Base-by-base conservation (phyloP, 2,888 invertebrate species). In the Noctua pronuba region DNA sequence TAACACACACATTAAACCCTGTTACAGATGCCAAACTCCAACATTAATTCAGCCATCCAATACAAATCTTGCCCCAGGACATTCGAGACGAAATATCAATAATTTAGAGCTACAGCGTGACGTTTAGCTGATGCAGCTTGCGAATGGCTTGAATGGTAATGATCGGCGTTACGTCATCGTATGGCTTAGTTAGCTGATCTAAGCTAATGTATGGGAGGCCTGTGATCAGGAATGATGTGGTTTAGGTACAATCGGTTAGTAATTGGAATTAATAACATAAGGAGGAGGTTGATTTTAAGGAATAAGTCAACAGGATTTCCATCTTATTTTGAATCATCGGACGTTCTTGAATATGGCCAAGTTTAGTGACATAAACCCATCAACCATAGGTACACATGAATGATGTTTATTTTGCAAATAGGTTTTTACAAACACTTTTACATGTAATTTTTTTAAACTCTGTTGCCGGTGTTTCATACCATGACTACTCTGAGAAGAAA, bases 121-220 rank as follows among this genome's bases (percentile, higher is more conserved):
- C 78, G 21, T 85, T 81, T 52, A n/a, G 86, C 73, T 77, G 82
- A 82, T 62, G 38, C 67, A 65, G 82, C 58, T 13, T n/a, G 55
- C 55, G 66, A 74, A 67, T 44, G 52, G 38, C 74, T 80, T 78
- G 86, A 87, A 83, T 83, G 16, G 71, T 82, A 85, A 87, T 86
- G 71, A 65, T 41, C 69, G n/a, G 16, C 31, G 38, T 76, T 64
- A 79, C 77, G 83, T 79, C 74, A 64, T 66, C 38, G 13, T 16
- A 71, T 68, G 31, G 82, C 70, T 85, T 77, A 76, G 72, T 65
- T 62, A 13, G 62, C 65, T 73, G 7, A 72, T 80, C 60, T 72
- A 35, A 46, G 35, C 11, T 18, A 41, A 66, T 71, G 16, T 60
- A 49, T 73, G 62, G 35, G 13, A n/a, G 31, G 46, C 24, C 52